These are phyloP conservation scores for Cydia amplana DNA, from an alignment of 1,140 invertebrate species.

Conservation along the genomic window DNA sequence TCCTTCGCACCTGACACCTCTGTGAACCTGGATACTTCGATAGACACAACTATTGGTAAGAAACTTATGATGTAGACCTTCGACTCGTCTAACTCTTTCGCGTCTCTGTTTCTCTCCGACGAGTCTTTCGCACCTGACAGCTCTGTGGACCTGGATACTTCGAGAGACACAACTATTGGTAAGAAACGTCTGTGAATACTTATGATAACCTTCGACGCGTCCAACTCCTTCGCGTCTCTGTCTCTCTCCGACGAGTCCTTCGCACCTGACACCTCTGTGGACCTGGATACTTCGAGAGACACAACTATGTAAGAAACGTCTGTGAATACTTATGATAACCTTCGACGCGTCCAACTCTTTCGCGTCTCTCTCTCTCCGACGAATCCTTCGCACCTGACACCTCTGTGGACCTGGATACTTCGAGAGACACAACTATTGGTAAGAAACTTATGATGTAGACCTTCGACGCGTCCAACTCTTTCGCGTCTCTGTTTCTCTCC, in stretches of 20 bases:
- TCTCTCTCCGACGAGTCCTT: constrained; percentile 71
- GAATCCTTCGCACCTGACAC: constrained; percentile 65
- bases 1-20: constrained; percentile 63
- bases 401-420: constrained; percentile 60
- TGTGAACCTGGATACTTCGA: constrained; percentile 59
- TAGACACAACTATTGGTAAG: constrained; percentile 56
- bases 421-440: constrained; percentile 58
- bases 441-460: constrained; percentile 43
- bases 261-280: constrained; percentile 58
- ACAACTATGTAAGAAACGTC: constrained; percentile 47
- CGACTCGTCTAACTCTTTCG: constrained; percentile 61
- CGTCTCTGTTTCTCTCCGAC: constrained; percentile 67
- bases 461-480: constrained; percentile 59
- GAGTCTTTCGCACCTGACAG: constrained; percentile 64
- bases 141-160: constrained; percentile 60
- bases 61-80: constrained; percentile 45
- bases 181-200: constrained; percentile 6
- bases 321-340: constrained; percentile 35
- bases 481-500: constrained; percentile 66
- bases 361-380: constrained; percentile 64
- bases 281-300: constrained; percentile 61
- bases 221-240: constrained; percentile 64
- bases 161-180: constrained; percentile 58
- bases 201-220: constrained; percentile 50
- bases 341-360: constrained; percentile 62